Conservation (phyloP, 2,888 invertebrate genomes). For the Vesta saturnalis region DNA sequence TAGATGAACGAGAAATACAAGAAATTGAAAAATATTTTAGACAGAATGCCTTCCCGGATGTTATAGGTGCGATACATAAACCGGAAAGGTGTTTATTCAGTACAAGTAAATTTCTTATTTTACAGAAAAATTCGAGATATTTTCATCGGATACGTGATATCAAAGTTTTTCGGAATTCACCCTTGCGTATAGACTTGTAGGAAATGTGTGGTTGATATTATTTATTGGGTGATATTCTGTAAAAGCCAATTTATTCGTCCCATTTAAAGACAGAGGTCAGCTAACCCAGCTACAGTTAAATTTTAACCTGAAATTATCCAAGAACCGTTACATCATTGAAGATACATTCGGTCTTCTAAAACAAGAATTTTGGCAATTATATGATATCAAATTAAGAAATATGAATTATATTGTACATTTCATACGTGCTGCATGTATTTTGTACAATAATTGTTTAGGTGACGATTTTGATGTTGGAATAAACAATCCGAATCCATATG, state of each 20-base stretch:
- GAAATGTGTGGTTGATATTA: not conserved
- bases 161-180: not conserved
- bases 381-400: not conserved
- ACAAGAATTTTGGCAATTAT: not conserved
- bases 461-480: not conserved
- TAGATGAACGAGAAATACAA: not conserved
- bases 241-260: not conserved
- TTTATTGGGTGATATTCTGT: not conserved
- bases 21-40: not conserved
- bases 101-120: not conserved
- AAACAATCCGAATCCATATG: not conserved
- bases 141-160: not conserved
- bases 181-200: not conserved
- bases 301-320: not conserved
- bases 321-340: not conserved
- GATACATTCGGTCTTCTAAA: not conserved
- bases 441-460: not conserved
- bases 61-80: not conserved
- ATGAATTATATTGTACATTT: not conserved
- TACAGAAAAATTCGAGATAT: not conserved
- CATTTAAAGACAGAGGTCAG: not conserved
- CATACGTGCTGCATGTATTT: not conserved
- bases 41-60: not conserved
- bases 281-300: not conserved
- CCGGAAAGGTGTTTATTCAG: not conserved